A percentile compares a stretch with the other conserved stretches of the same genome.
Evolutionary conservation across 37 sponge, comb jelly and placozoan genomes (phyloP).

Genomic region (Ephydatia muelleri): DNA sequence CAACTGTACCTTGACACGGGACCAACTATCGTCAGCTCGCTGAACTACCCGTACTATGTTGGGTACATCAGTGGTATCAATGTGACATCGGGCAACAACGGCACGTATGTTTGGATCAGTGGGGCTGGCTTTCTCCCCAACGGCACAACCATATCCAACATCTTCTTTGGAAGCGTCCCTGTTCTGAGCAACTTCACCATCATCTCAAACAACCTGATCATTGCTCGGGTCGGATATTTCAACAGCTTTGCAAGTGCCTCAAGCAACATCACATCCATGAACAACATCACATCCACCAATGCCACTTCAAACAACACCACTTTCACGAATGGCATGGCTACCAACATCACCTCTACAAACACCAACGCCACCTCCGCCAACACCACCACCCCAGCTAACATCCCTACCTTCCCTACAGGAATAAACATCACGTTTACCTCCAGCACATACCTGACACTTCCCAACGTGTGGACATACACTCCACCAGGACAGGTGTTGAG

Average conservation of each 20-base stretch:
- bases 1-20: constrained; percentile 17
- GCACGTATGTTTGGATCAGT: constrained; percentile 52
- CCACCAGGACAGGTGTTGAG: constrained; percentile 29
- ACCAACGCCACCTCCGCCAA: too few relatives aligned
- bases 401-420: too few relatives aligned
- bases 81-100: constrained; percentile 55
- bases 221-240: constrained; percentile 20
- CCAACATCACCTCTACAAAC: too few relatives aligned
- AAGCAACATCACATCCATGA: too few relatives aligned
- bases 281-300: background rate
- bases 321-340: too few relatives aligned
- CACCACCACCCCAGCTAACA: too few relatives aligned
- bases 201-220: constrained; percentile 13
- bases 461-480: constrained; percentile 43
- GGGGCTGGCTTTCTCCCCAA: constrained; percentile 36
- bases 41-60: constrained; percentile 41
- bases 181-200: background rate
- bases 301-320: background rate
- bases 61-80: constrained; percentile 22
- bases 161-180: constrained; percentile 35
- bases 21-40: constrained; percentile 11
- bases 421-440: constrained; percentile 30
- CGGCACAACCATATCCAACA: background rate
- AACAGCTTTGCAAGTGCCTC: too few relatives aligned
- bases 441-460: constrained; percentile 42